Base-by-base conservation (phyloP, 1,140 invertebrate genomes). In the Coelopa frigida region DNA sequence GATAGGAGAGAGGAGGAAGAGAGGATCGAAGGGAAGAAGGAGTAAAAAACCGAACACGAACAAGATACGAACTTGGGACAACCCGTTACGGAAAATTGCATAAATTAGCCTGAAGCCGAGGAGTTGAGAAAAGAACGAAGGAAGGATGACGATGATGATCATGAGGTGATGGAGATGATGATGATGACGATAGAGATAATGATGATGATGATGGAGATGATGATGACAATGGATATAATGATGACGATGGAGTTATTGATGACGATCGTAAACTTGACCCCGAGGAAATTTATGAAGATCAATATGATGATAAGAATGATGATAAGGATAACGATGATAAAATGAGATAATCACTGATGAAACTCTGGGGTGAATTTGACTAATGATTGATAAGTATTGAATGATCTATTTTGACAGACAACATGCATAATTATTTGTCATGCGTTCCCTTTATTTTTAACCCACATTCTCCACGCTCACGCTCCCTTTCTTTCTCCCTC, bases 391-490 rank as follows among this genome's bases (percentile, higher is more conserved):
- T 8, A 29, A 29, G n/a, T 29, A 29, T 29, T 29, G 8, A 8
- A 29, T 8, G 8, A 29, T 29, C 27, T 44, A 31, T 44, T 44
- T 44, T 44, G 42, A 44, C 42, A 44, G 42, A 18, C 17, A 21
- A 35, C 42, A 32, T 32, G 18, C 29, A 44, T 33, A 44, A 35
- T 33, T 27, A 44, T 44, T 44, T 44, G 42, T 44, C 42, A 44
- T 6, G 12, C 18, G 33, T 14, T 33, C 5, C 11, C 40, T 20
- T 27, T 11, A 40, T 14, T 36, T 8, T 8, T 8, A 14, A 36
- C n/a, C 18, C 18, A 7, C 7, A 7, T 36, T 36, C 18, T 36
- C 6, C 33, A 6, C 6, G 18, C 10, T 11, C 3, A 12, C 8
- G 14, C 22, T 23, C 3, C 22, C 1, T 40, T 40, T 4, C 18